phyloP scores from a whole-genome alignment of 1,140 invertebrate genomes.

The Hyles vespertilio region DNA sequence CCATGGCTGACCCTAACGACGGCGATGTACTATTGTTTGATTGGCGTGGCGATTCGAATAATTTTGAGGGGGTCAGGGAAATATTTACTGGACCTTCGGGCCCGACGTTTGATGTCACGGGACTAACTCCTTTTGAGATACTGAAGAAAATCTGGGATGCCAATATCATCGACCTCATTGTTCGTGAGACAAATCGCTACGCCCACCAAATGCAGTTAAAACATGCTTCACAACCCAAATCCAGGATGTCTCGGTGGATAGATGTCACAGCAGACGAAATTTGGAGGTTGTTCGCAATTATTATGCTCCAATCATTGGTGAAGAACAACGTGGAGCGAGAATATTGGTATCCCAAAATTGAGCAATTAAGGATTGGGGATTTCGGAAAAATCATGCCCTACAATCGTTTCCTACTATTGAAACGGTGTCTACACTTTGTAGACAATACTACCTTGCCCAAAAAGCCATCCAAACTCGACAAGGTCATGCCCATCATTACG shows the following conservation, averaged over 20 bases:
- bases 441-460: constrained; percentile 10
- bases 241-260: constrained; percentile 10
- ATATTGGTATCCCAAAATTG: constrained; percentile 17
- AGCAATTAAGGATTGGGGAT: constrained; percentile 9
- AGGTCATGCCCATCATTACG: constrained; percentile 15
- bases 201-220: neutral
- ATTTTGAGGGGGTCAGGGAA: too few species aligned
- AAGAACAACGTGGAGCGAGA: constrained; percentile 17
- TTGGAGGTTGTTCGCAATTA: constrained; percentile 10
- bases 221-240: neutral
- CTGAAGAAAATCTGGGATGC: neutral
- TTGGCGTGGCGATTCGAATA: too few species aligned
- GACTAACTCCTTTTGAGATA: constrained; percentile 9
- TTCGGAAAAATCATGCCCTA: constrained; percentile 16
- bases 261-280: constrained; percentile 16
- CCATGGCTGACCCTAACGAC: too few species aligned
- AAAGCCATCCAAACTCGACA: constrained; percentile 11
- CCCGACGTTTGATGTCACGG: constrained; percentile 13
- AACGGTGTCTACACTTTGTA: neutral
- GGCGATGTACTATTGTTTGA: too few species aligned
- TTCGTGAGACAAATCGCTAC: constrained; percentile 16
- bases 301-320: constrained; percentile 14
- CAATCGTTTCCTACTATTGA: constrained; percentile 13
- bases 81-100: neutral
- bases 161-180: neutral